These are phyloP conservation scores for Zosterops lateralis DNA, from an alignment of 2,113 vertebrate genomes.

Conservation along the genomic window DNA sequence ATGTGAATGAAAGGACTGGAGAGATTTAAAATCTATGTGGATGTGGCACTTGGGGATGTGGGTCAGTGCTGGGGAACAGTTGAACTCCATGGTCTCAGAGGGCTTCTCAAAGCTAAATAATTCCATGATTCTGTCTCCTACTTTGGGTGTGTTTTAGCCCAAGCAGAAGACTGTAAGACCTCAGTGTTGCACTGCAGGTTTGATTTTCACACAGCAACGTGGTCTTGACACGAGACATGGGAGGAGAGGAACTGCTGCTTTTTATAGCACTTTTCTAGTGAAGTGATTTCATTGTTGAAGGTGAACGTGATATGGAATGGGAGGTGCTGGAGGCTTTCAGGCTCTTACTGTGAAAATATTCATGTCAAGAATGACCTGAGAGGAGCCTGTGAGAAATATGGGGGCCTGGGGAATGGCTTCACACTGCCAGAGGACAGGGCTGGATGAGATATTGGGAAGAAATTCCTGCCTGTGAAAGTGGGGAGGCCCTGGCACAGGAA, in stretches of 20 bases:
- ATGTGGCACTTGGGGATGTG: neutral
- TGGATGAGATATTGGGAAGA: neutral
- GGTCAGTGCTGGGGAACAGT: neutral
- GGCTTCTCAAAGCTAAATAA: neutral
- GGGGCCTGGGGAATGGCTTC: neutral
- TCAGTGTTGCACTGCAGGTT: neutral
- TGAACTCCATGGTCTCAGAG: too few relatives aligned
- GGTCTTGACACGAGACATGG: neutral
- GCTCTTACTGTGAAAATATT: neutral
- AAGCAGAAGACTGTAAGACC: neutral
- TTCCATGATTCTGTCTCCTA: neutral
- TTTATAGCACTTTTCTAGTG: neutral
- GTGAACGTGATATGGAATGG: neutral
- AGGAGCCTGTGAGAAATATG: neutral
- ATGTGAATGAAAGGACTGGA: neutral
- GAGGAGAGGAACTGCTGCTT: neutral
- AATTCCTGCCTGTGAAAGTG: rapidly evolving
- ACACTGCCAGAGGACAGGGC: neutral
- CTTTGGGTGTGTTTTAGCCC: neutral
- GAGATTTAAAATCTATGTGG: neutral
- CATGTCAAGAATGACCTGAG: rapidly evolving
- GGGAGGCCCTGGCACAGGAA: rapidly evolving
- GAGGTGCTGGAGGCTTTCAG: neutral
- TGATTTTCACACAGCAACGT: neutral
- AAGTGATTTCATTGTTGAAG: neutral